Evolutionary conservation across 2,888 invertebrate genomes (phyloP).

Genomic region (Dasypogon diadema): DNA sequence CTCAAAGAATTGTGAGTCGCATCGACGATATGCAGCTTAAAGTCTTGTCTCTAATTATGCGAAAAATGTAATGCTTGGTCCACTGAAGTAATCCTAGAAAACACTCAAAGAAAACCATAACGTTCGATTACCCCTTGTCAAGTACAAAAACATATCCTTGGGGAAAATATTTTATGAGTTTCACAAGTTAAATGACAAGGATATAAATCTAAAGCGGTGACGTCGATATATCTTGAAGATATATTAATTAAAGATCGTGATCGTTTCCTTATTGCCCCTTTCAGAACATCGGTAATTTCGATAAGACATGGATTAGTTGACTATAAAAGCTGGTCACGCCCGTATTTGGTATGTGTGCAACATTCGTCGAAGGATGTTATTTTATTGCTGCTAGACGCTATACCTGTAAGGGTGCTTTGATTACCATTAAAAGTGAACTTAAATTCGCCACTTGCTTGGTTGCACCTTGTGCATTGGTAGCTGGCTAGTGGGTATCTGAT

Average conservation of each 20-base stretch:
- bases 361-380: background rate
- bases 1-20: too few relatives aligned
- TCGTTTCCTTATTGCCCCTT: constrained; percentile 39
- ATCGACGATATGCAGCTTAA: too few relatives aligned
- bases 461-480: constrained; percentile 38
- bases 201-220: constrained; percentile 24
- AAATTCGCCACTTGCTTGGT: constrained; percentile 35
- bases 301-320: background rate
- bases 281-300: background rate
- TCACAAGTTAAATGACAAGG: constrained; percentile 23
- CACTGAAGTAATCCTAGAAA: too few relatives aligned
- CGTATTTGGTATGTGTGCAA: constrained; percentile 7
- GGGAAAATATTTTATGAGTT: background rate
- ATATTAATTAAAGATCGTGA: constrained; percentile 47
- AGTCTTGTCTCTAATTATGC: too few relatives aligned
- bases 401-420: constrained; percentile 2
- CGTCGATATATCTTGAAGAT: constrained; percentile 35
- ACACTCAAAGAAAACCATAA: too few relatives aligned
- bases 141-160: constrained; percentile 4
- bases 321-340: constrained; percentile 25
- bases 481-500: constrained; percentile 2
- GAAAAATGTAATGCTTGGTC: too few relatives aligned
- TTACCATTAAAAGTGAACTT: constrained; percentile 33
- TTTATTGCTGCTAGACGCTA: background rate
- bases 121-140: background rate